Evolutionary conservation across 2,113 vertebrate genomes (phyloP), one percentile per base, ranked within the genome.

Genomic region (Tachycineta bicolor): DNA sequence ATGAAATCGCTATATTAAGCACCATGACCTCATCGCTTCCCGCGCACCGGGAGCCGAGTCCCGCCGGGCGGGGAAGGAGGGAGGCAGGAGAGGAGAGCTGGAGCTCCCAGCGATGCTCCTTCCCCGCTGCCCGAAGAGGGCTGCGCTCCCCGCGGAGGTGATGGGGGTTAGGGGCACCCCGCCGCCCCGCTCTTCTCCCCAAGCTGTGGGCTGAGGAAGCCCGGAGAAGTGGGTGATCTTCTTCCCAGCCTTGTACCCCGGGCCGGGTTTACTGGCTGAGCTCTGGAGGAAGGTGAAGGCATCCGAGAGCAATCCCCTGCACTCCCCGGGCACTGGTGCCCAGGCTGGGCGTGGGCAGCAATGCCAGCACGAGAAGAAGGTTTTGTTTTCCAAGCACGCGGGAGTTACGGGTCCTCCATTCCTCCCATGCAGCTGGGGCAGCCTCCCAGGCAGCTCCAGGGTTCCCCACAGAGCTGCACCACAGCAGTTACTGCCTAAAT

Each of bases 1-100:
- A 97, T 92, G 96, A 93, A 95, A 96, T 96, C 90, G 90, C 96
- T 97, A 97, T 96, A 96, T 97, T 96, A 96, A 97, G 97, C 93
- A 97, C 64, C 94, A 97, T 97, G 96, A 97, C 94, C 94, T 97
- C 97, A 97, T 96, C 96, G 90, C 93, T 97, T 95, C 92, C 95
- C 95, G 95, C 97, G 60, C 94, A 93, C 96, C 83, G 89, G 96
- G 94, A 95, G 88, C 83, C 76, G 80, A 83, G 82, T 91, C 87
- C 68, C 39, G 83, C 79, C 79, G 85, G 75, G 92, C 58, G 31
- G 87, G 71, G 85, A 75, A 41, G 55, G 33, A 81, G 47, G n/a
- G 81, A 75, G 87, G 91, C 86, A 43, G 62, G 52, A 62, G 67
- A 59, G 44, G 34, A 90, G 86, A 41, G 89, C 47, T 29, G 8